A percentile compares a stretch with the other conserved stretches of the same genome.
phyloP scores from a whole-genome alignment of 2,797 vertebrate genomes.

The Manis pentadactyla region DNA sequence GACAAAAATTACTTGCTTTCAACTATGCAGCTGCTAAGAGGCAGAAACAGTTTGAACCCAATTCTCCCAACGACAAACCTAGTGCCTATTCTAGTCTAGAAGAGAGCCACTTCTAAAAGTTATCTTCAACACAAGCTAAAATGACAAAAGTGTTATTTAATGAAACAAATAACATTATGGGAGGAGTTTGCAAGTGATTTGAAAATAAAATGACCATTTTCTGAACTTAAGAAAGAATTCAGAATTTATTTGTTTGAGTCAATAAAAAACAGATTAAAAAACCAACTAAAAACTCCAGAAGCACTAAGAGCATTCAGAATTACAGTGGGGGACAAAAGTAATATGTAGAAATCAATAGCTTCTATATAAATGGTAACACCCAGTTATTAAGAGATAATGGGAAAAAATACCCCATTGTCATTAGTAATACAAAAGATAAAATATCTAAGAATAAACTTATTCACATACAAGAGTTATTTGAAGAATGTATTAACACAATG shows the following conservation, averaged over 20 bases:
- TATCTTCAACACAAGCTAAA: not conserved
- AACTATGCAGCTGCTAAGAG: not conserved
- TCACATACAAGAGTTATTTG: not conserved
- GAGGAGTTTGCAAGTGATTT: not conserved
- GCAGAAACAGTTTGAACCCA: not conserved
- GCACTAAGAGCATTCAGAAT: constrained; percentile 18
- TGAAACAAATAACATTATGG: not conserved
- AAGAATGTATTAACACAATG: not conserved
- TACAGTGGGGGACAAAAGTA: not conserved
- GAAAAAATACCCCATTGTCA: not conserved
- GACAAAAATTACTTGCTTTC: not conserved
- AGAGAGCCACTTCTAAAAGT: not conserved
- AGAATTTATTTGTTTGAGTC: not conserved
- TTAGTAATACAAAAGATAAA: not conserved
- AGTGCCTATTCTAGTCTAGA: not conserved
- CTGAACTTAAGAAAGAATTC: not conserved
- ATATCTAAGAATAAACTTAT: not conserved
- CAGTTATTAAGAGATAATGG: not conserved
- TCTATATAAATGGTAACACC: not conserved
- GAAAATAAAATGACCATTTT: not conserved
- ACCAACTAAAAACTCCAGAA: not conserved
- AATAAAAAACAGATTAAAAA: constrained; percentile 25
- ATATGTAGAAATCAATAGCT: not conserved
- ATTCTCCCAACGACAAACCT: not conserved
- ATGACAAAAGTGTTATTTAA: not conserved